Conservation (phyloP, 1,140 invertebrate species). For the Carcinoscorpius rotundicauda region DNA sequence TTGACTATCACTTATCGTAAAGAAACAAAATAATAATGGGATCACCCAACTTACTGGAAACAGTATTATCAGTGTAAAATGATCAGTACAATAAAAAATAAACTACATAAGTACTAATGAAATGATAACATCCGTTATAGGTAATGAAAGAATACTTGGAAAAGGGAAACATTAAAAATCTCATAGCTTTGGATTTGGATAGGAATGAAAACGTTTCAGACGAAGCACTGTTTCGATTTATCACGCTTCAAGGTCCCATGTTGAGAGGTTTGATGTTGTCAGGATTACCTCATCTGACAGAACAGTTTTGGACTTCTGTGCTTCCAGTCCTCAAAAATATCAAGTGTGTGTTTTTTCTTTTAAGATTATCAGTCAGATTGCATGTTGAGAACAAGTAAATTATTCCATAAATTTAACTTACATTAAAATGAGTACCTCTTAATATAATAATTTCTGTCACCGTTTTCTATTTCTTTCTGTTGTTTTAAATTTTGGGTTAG, state of each 20-base stretch:
- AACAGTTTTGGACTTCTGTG: constrained; percentile 89
- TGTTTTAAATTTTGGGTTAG: constrained; percentile 1
- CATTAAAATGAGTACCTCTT: too few species aligned
- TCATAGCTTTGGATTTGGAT: constrained; percentile 84
- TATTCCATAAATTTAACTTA: too few species aligned
- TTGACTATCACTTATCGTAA: too few species aligned
- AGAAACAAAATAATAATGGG: too few species aligned
- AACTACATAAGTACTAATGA: neutral
- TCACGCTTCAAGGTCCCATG: constrained; percentile 76
- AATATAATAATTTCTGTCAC: too few species aligned
- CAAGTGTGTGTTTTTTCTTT: constrained; percentile 46
- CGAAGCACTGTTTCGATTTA: constrained; percentile 78
- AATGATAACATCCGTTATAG: constrained; percentile 10
- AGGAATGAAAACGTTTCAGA: constrained; percentile 91
- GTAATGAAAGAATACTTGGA: constrained; percentile 54
- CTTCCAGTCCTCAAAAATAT: constrained; percentile 78
- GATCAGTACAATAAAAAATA: constrained; percentile 9
- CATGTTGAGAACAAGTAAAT: neutral
- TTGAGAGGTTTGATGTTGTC: constrained; percentile 74
- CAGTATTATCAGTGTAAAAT: neutral
- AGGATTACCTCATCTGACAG: constrained; percentile 95
- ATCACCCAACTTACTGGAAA: too few species aligned
- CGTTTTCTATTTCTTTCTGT: too few species aligned
- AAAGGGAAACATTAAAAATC: constrained; percentile 64
- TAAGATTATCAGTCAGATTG: neutral